Evolutionary conservation across 1,140 invertebrate genomes (phyloP).

Genomic region (Trissolcus basalis): DNA sequence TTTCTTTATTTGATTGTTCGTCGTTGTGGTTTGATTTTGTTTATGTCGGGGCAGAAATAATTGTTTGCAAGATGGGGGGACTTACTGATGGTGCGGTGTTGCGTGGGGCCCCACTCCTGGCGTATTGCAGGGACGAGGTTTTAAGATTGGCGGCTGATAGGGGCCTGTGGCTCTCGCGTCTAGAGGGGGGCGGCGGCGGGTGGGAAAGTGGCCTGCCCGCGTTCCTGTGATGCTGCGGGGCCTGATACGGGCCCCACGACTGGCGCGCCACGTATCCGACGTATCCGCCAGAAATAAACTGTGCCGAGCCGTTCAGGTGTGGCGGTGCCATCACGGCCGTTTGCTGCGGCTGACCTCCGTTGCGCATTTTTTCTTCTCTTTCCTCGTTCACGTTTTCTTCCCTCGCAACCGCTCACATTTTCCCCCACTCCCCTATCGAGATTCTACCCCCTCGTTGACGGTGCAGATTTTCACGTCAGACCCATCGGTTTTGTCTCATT

Average conservation of each 20-base stretch:
- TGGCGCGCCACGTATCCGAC: conserved; percentile 69
- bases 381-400: conserved; percentile 22
- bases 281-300: conserved; percentile 72
- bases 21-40: too few relatives aligned
- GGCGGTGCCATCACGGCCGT: conserved; percentile 73
- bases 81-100: conserved; percentile 72
- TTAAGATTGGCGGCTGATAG: conserved; percentile 55
- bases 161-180: conserved; percentile 63
- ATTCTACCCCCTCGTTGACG: too few relatives aligned
- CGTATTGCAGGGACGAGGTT: conserved; percentile 62
- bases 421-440: background rate
- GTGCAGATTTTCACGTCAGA: too few relatives aligned
- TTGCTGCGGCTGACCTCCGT: conserved; percentile 72
- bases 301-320: conserved; percentile 73
- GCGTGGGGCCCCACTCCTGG: conserved; percentile 58
- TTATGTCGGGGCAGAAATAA: too few relatives aligned
- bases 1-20: too few relatives aligned
- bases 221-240: conserved; percentile 53
- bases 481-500: too few relatives aligned
- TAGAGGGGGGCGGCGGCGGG: conserved; percentile 69
- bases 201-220: conserved; percentile 68
- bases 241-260: conserved; percentile 69
- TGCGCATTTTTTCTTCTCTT: conserved; percentile 66
- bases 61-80: too few relatives aligned
- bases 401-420: too few relatives aligned